Conservation (phyloP, 2,888 invertebrate genomes). For the Anticlea derivata region DNA sequence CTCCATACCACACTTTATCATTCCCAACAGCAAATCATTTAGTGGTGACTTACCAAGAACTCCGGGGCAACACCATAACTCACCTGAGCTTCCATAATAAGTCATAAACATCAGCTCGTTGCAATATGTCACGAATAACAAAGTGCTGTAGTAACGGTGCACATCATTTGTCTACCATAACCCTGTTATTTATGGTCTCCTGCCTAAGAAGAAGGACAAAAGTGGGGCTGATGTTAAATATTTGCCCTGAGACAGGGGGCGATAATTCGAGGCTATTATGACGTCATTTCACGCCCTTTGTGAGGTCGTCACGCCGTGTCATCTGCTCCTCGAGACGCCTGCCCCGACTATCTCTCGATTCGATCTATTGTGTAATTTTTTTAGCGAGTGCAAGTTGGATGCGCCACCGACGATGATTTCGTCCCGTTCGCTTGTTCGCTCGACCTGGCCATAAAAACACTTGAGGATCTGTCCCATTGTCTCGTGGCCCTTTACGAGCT, state of each 20-base stretch:
- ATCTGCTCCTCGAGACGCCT: conserved; percentile 83
- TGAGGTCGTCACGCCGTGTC: conserved; percentile 81
- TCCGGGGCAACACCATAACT: conserved; percentile 56
- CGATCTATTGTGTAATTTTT: conserved; percentile 82
- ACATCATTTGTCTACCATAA: conserved; percentile 76
- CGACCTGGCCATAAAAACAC: conserved; percentile 77
- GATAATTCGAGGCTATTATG: conserved; percentile 84
- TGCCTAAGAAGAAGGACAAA: conserved; percentile 77
- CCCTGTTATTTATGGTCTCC: conserved; percentile 79
- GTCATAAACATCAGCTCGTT: conserved; percentile 78
- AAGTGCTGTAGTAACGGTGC: conserved; percentile 79
- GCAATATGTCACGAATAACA: conserved; percentile 78
- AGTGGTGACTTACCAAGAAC: conserved; percentile 53
- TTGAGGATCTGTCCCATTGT: conserved; percentile 77
- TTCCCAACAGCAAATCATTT: conserved; percentile 30
- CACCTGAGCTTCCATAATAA: conserved; percentile 70
- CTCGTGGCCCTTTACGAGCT: conserved; percentile 80
- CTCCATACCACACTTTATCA: conserved; percentile 18
- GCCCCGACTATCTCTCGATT: conserved; percentile 80
- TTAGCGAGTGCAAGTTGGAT: conserved; percentile 75
- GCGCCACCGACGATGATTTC: conserved; percentile 82
- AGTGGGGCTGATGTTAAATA: conserved; percentile 81
- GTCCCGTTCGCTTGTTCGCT: conserved; percentile 75
- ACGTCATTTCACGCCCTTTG: conserved; percentile 84
- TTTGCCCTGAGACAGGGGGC: conserved; percentile 82